These are phyloP conservation scores for Agrochola litura DNA, from an alignment of 2,888 invertebrate species.

Conservation along the genomic window DNA sequence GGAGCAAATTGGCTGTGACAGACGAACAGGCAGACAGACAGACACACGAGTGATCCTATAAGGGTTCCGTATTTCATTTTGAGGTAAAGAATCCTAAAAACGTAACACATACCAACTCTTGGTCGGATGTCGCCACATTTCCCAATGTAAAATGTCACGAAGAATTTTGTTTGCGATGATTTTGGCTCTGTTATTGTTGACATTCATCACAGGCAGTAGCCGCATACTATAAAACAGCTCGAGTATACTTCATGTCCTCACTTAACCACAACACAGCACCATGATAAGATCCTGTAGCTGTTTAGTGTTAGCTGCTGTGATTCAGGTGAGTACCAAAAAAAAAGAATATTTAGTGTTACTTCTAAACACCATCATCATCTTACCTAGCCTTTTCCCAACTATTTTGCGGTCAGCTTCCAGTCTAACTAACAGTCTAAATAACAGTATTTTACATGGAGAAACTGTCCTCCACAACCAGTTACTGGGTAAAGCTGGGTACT, in stretches of 20 bases:
- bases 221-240: slow-evolving; percentile 18
- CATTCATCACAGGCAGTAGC: neutral
- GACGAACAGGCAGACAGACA: too few relatives aligned
- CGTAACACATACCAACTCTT: neutral
- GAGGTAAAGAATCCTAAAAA: neutral
- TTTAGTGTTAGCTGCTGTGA: slow-evolving; percentile 15
- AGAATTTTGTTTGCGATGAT: slow-evolving; percentile 30
- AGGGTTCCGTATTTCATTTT: too few relatives aligned
- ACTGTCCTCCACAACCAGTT: neutral
- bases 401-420: too few relatives aligned
- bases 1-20: too few relatives aligned
- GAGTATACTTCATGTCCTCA: neutral
- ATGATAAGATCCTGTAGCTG: slow-evolving; percentile 13
- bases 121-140: slow-evolving; percentile 8
- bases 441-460: neutral
- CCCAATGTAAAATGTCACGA: neutral
- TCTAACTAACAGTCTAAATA: too few relatives aligned
- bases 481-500: neutral
- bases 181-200: slow-evolving; percentile 9
- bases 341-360: neutral
- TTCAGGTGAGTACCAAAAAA: slow-evolving; percentile 14
- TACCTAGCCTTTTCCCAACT: too few relatives aligned
- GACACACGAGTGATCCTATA: too few relatives aligned
- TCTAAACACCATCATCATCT: too few relatives aligned
- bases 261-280: neutral